Conservation (phyloP, 2,113 vertebrate genomes). For the Dicaeum eximium region DNA sequence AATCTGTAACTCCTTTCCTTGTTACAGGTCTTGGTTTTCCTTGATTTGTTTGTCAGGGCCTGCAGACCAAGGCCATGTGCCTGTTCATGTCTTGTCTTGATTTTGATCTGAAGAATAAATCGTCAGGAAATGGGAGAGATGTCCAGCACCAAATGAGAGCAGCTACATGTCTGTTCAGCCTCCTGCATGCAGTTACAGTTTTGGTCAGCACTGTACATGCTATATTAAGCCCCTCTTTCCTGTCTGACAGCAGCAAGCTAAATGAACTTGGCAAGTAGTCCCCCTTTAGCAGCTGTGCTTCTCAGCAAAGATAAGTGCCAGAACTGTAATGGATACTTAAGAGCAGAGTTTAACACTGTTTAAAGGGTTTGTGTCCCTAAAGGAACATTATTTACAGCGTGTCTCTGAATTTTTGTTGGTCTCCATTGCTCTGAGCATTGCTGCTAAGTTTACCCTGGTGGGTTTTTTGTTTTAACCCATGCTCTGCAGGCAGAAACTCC, state of each 20-base stretch:
- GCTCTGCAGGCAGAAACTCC: background rate
- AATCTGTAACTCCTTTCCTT: background rate
- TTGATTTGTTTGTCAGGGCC: background rate
- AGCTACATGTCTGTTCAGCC: background rate
- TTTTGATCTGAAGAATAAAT: background rate
- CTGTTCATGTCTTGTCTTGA: background rate
- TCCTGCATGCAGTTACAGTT: background rate
- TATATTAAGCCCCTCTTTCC: slow-evolving; percentile 1
- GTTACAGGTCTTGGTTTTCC: background rate
- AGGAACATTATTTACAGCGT: background rate
- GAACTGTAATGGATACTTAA: background rate
- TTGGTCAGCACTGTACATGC: background rate
- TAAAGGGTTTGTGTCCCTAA: background rate
- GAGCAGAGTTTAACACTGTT: background rate
- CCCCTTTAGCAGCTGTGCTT: background rate
- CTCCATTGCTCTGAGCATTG: background rate
- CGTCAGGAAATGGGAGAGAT: background rate
- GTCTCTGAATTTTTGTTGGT: background rate
- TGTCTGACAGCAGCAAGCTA: background rate
- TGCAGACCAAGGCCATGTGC: background rate
- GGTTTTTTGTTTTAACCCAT: background rate
- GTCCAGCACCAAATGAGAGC: background rate
- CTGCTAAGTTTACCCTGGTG: background rate
- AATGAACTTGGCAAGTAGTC: background rate
- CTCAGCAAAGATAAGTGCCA: background rate